Conservation (phyloP, 2,888 invertebrate species). For the Pollenia labialis region DNA sequence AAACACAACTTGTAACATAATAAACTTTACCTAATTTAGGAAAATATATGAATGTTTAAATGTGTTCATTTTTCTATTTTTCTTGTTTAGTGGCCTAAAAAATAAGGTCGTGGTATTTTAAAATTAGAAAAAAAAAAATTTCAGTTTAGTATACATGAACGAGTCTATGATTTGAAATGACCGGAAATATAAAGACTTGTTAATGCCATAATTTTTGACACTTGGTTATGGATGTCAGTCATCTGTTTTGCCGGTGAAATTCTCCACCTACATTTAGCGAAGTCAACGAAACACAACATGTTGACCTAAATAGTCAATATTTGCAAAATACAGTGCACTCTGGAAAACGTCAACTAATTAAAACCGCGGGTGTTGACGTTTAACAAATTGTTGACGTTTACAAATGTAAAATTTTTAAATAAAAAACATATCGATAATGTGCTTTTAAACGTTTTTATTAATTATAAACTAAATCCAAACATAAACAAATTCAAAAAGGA, state of each 20-base stretch:
- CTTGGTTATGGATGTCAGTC: conserved; percentile 55
- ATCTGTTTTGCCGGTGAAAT: conserved; percentile 40
- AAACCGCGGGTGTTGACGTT: too few relatives aligned
- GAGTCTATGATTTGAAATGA: conserved; percentile 65
- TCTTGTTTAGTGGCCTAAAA: conserved; percentile 51
- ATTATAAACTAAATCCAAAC: too few relatives aligned
- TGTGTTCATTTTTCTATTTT: conserved; percentile 26
- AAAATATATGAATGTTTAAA: conserved; percentile 43
- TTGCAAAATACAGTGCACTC: too few relatives aligned
- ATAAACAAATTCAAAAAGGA: too few relatives aligned
- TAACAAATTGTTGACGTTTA: too few relatives aligned
- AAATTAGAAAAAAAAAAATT: conserved; percentile 12
- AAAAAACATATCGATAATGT: too few relatives aligned
- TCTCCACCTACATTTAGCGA: background rate
- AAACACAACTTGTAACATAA: conserved; percentile 38
- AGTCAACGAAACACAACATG: conserved; percentile 25
- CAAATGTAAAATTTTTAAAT: too few relatives aligned
- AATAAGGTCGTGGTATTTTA: conserved; percentile 63
- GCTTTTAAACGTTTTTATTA: too few relatives aligned
- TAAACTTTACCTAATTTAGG: conserved; percentile 66
- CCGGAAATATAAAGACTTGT: conserved; percentile 75
- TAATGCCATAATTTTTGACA: conserved; percentile 70
- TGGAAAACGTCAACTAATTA: too few relatives aligned
- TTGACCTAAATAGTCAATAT: conserved; percentile 57
- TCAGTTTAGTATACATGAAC: background rate